Evolutionary conservation across 2,888 invertebrate genomes (phyloP).

Genomic region (Mayetiola destructor): DNA sequence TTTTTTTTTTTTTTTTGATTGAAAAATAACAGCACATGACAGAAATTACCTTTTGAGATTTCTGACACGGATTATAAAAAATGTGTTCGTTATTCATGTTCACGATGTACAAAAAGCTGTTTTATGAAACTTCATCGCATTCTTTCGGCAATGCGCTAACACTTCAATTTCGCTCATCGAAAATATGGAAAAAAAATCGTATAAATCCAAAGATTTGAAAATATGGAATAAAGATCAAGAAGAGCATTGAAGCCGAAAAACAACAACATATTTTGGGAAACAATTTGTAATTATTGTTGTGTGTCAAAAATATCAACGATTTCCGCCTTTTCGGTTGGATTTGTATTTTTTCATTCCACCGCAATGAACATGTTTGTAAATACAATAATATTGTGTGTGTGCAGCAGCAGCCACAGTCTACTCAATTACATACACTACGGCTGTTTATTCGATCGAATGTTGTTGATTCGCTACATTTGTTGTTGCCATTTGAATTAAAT

Average conservation of each 20-base stretch:
- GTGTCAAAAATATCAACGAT: constrained; percentile 8
- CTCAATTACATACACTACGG: not conserved
- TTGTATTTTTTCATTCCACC: not conserved
- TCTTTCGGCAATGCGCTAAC: not conserved
- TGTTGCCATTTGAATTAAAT: constrained; percentile 12
- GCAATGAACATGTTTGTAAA: too few species aligned
- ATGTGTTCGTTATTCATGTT: too few species aligned
- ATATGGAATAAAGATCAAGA: not conserved
- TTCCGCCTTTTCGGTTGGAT: not conserved
- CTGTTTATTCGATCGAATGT: not conserved
- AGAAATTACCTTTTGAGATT: not conserved
- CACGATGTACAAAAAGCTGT: not conserved
- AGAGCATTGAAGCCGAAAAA: not conserved
- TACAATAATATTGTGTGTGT: not conserved
- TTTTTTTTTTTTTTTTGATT: too few species aligned
- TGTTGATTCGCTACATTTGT: constrained; percentile 7
- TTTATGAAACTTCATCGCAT: not conserved
- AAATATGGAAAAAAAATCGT: not conserved
- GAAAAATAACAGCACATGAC: too few species aligned
- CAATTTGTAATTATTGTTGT: constrained; percentile 2
- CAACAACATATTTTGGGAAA: not conserved
- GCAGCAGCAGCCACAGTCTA: not conserved
- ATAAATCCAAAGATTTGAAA: constrained; percentile 1
- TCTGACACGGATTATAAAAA: not conserved
- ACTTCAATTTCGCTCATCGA: not conserved